phyloP scores from a whole-genome alignment of 1,140 invertebrate species.

The Conopomorpha cramerella region DNA sequence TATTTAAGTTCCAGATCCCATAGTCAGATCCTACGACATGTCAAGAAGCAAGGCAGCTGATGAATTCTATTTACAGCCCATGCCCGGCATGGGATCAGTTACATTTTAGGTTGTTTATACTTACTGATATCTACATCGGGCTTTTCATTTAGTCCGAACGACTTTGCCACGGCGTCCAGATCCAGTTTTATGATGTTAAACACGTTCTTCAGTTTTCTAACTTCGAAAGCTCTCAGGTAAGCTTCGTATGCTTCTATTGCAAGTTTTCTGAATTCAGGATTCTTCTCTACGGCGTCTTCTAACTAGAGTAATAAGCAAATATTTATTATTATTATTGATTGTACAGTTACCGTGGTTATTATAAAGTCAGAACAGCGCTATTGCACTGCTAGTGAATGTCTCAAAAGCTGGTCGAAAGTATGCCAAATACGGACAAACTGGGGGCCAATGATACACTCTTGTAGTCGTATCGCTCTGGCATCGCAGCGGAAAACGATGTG shows the following conservation, averaged over 20 bases:
- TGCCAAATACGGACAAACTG: no score
- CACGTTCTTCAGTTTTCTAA: conserved; percentile 87
- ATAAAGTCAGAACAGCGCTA: not conserved
- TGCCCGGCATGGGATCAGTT: no score
- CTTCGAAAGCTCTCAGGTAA: conserved; percentile 90
- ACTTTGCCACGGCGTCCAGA: conserved; percentile 76
- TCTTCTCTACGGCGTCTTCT: conserved; percentile 83
- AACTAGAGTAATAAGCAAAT: conserved; percentile 66
- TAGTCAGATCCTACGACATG: no score
- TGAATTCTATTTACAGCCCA: no score
- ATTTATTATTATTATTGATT: conserved; percentile 3
- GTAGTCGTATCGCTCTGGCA: no score
- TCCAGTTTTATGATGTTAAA: conserved; percentile 88
- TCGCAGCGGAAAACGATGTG: no score
- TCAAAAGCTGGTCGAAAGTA: no score
- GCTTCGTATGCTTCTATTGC: conserved; percentile 92
- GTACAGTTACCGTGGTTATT: no score
- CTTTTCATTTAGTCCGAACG: conserved; percentile 86
- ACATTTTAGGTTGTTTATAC: conserved; percentile 9
- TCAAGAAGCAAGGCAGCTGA: no score
- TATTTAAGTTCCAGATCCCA: no score
- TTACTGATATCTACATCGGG: conserved; percentile 84
- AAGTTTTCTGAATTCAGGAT: conserved; percentile 84
- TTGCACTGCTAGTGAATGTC: not conserved
- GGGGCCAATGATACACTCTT: no score